Base-by-base conservation (phyloP, 2,797 vertebrate species). In the Gobio occitaniae region DNA sequence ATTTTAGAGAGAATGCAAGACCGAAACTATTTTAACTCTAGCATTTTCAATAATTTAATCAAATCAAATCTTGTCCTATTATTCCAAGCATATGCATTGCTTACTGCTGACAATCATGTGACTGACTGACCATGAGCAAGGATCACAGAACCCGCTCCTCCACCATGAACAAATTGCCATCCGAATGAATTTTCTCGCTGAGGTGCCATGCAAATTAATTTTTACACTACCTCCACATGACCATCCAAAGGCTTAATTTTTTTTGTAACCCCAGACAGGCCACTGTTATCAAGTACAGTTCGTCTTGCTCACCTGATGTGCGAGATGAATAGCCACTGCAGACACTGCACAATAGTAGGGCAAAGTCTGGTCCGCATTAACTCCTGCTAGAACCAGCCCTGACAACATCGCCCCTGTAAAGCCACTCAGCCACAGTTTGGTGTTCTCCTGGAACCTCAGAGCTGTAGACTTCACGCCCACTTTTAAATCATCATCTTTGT, bases 381-480 rank as follows among this genome's bases (percentile, higher is more conserved):
- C 5, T 2, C 98, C 98, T 0, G 95, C 94, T 75, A 94, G 0
- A 0, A 95, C 91, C 84, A 99, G 90, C 0, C 97, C 95, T 3
- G 95, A 92, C 89, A 98, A 89, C 97, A 99, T 98, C 1, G 95
- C 94, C 44, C 91, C 88, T 1, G 93, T 89, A 87, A 99, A 99
- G 88, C 95, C 95, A n/a, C 94, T 91, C 19, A 99, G 94, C 98
- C 98, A 99, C 0, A 84, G 90, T 88, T 97, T 99, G 1, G 98
- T 99, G 85, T 96, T 93, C 66, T 97, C 96, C 87, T 89, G 89
- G 88, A 99, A 98, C 17, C 89, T 94, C 66, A 99, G 89, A 0
- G 98, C 98, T 0, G 98, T 99, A 1, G 98, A 99, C 92, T 96
- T 98, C 32, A 99, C 95, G 10, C 98, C 98, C 0, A 99, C 91